Base-by-base conservation (phyloP, 1,140 invertebrate genomes). In the Philotrypesis tridentata region DNA sequence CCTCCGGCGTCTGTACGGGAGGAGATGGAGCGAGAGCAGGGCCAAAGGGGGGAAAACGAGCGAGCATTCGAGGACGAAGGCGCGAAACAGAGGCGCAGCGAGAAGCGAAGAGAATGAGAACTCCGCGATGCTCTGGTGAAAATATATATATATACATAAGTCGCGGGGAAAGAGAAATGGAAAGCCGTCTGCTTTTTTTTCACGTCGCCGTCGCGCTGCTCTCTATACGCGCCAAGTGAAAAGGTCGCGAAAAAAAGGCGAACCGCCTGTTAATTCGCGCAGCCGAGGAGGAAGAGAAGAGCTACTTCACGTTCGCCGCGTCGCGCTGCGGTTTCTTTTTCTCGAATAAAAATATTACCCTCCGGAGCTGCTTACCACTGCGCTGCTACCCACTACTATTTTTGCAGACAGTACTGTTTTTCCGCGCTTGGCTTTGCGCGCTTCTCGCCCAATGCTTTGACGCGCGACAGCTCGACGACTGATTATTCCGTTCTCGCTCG, bases 191-290 rank as follows among this genome's bases (percentile, higher is more conserved):
- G 23, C 14, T 8, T 6, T 27, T 65, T 65, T 65, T 65, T 48
- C 21, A n/a, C n/a, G n/a, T 37, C 33, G 33, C 4, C 48, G 48
- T 7, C 21, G 48, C 55, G 25, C 23, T 11, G n/a, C 61, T 65
- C 11, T 65, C 27, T 65, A 27, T 25, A 7, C 29, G 17, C 67
- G 31, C 67, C 67, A 70, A 70, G 31, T 70, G 67, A 70, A 37
- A 70, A 70, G 29, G 67, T 17, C 21, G 29, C n/a, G n/a, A n/a
- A n/a, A 33, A 37, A 70, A 70, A 33, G 21, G 67, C 31, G 21
- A 65, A 70, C 67, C n/a, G n/a, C n/a, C 67, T 70, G 67, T 70
- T 33, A 70, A 70, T 70, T 70, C 31, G 67, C 7, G 23, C 4
- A 70, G 25, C 5, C 5, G 40, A 43, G 12, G 12, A 12, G 40